Percentiles rank a stretch among this genome's conserved stretches.
phyloP scores from a whole-genome alignment of 1,140 invertebrate species.

The Apis dorsata region DNA sequence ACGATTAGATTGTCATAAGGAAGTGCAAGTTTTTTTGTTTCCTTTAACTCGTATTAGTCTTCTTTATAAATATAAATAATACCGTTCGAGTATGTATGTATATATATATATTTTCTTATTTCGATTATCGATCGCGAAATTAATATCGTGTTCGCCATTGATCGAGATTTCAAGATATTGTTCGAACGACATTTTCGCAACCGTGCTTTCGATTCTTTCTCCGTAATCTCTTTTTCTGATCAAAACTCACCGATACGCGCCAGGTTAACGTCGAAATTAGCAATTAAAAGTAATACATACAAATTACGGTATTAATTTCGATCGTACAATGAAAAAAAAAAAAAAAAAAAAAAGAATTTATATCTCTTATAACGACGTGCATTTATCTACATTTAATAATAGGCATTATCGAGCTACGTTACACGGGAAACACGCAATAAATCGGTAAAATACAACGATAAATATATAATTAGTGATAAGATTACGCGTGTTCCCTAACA shows the following conservation, averaged over 20 bases:
- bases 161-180: too few species aligned
- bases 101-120: neutral
- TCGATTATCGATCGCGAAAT: neutral
- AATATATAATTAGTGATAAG: constrained; percentile 20
- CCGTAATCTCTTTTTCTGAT: too few species aligned
- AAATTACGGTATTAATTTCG: neutral
- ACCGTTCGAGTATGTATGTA: constrained; percentile 11
- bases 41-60: neutral
- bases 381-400: constrained; percentile 31
- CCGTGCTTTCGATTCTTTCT: too few species aligned
- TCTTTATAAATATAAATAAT: neutral
- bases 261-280: too few species aligned
- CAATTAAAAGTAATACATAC: too few species aligned
- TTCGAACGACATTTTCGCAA: too few species aligned
- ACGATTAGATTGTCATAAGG: constrained; percentile 39
- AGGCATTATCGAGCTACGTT: neutral
- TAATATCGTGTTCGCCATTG: too few species aligned
- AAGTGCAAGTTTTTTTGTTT: constrained; percentile 2
- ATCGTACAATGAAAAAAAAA: neutral
- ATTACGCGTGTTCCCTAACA: neutral
- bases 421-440: neutral
- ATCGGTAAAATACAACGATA: neutral
- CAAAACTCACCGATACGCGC: too few species aligned
- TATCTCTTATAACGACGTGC: neutral
- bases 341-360: neutral